Evolutionary conservation across 2,888 invertebrate species (phyloP).

Genomic region (Glaucopsyche alexis): DNA sequence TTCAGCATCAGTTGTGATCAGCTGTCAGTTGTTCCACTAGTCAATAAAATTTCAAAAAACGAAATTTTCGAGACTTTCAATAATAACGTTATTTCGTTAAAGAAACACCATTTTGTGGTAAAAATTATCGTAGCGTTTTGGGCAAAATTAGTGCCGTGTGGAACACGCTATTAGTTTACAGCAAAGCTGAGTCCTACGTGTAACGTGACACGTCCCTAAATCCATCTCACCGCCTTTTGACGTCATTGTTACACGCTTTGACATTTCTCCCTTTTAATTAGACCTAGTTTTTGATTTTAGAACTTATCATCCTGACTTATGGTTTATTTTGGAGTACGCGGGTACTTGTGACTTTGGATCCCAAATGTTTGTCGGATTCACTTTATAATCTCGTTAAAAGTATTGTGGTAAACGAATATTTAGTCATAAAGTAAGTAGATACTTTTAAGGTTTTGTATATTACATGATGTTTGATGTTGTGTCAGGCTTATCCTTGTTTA

Average conservation of each 20-base stretch:
- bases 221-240: conserved; percentile 33
- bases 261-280: conserved; percentile 36
- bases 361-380: conserved; percentile 37
- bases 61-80: too few relatives aligned
- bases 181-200: conserved; percentile 34
- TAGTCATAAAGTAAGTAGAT: not conserved
- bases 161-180: conserved; percentile 32
- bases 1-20: too few relatives aligned
- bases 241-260: conserved; percentile 38
- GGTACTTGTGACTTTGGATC: conserved; percentile 35
- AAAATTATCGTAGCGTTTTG: too few relatives aligned
- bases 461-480: too few relatives aligned
- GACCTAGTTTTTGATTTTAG: conserved; percentile 25
- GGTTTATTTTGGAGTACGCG: conserved; percentile 23
- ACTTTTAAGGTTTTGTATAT: not conserved
- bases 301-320: not conserved
- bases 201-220: conserved; percentile 35
- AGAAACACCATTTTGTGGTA: too few relatives aligned
- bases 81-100: too few relatives aligned
- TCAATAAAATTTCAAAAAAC: too few relatives aligned
- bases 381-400: conserved; percentile 29
- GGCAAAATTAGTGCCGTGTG: too few relatives aligned
- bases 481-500: too few relatives aligned
- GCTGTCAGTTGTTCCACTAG: too few relatives aligned
- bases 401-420: conserved; percentile 22